phyloP scores from a whole-genome alignment of 2,113 vertebrate genomes.

The Hippotragus niger region DNA sequence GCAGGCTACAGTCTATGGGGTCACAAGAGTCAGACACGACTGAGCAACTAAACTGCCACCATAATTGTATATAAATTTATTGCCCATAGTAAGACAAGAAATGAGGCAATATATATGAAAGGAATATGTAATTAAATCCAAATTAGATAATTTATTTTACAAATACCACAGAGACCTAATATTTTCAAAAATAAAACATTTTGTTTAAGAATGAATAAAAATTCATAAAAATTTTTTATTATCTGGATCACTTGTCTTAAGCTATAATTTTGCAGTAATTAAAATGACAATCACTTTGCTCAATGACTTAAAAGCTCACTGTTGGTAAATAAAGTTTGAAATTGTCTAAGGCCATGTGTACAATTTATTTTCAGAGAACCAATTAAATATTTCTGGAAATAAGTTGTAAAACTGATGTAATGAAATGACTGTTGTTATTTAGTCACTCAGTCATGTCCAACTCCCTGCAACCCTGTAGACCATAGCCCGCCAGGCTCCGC shows the following conservation, averaged over 20 bases:
- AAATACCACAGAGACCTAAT: neutral
- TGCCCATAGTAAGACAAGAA: constrained; percentile 56
- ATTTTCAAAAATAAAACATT: constrained; percentile 33
- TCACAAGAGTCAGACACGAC: fast-evolving
- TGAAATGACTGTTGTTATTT: neutral
- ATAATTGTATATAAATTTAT: constrained; percentile 37
- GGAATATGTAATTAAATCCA: constrained; percentile 53
- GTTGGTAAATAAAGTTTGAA: neutral
- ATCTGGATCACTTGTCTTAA: neutral
- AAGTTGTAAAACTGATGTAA: neutral
- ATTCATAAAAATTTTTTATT: neutral
- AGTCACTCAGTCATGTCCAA: neutral
- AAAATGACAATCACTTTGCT: constrained; percentile 5
- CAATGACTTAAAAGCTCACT: neutral
- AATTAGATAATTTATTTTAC: constrained; percentile 36
- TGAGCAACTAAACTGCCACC: neutral
- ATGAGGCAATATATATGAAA: constrained; percentile 69
- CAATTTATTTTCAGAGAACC: neutral
- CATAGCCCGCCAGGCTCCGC: fast-evolving
- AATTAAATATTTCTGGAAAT: neutral
- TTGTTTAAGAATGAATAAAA: constrained; percentile 40
- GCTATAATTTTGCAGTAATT: neutral
- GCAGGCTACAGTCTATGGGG: neutral
- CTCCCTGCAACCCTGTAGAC: neutral
- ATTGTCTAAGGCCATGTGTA: neutral